phyloP scores from a whole-genome alignment of 2,888 invertebrate genomes.

The Trichopria drosophilae region DNA sequence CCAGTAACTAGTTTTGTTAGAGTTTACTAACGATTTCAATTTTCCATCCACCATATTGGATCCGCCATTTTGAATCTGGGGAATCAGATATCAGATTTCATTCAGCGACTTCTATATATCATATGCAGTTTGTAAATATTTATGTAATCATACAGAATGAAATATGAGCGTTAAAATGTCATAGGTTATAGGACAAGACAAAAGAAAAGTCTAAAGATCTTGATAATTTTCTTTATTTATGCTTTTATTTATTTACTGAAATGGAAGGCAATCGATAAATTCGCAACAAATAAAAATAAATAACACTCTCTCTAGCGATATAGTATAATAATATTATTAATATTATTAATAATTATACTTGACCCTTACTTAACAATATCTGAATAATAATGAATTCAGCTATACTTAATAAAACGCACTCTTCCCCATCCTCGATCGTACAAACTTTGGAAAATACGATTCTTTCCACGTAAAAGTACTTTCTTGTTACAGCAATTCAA shows the following conservation, averaged over 20 bases:
- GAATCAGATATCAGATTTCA: no score
- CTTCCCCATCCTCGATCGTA: conserved; percentile 32
- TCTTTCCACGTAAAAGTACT: conserved; percentile 26
- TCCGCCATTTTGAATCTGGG: no score
- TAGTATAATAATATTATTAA: conserved; percentile 40
- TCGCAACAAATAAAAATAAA: conserved; percentile 60
- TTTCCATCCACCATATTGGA: no score
- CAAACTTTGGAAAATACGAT: conserved; percentile 49
- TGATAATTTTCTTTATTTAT: conserved; percentile 11
- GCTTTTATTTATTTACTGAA: conserved; percentile 56
- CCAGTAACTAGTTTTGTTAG: no score
- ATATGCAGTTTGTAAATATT: no score
- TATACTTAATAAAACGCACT: conserved; percentile 50
- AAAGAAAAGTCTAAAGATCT: conserved; percentile 1
- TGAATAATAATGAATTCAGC: conserved; percentile 52
- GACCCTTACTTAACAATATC: conserved; percentile 51
- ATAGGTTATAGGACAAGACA: neutral
- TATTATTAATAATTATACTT: conserved; percentile 42
- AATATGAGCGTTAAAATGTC: no score
- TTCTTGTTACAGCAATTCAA: conserved; percentile 8
- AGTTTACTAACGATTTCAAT: no score
- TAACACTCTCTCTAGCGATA: conserved; percentile 59
- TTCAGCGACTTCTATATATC: no score
- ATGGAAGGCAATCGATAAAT: conserved; percentile 59
- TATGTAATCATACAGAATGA: no score